phyloP scores from a whole-genome alignment of 2,113 vertebrate genomes.

The Canis aureus region DNA sequence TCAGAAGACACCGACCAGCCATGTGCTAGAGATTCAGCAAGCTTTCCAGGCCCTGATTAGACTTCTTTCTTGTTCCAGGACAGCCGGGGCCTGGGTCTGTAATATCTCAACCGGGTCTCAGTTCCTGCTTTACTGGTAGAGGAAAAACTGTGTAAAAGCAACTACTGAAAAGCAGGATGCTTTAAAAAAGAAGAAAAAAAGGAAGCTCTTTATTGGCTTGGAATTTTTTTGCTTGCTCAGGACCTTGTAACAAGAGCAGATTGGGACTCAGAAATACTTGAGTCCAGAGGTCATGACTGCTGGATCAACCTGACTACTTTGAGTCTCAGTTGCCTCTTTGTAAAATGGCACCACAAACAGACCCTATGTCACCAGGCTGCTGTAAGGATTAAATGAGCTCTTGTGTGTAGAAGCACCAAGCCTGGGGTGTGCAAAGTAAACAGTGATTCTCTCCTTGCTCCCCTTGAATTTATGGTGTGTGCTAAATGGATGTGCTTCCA shows the following conservation, averaged over 20 bases:
- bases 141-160: background rate
- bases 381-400: background rate
- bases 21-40: background rate
- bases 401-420: background rate
- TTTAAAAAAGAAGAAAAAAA: background rate
- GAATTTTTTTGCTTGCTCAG: background rate
- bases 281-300: background rate
- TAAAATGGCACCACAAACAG: background rate
- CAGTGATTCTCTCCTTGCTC: background rate
- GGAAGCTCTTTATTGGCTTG: background rate
- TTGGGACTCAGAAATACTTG: background rate
- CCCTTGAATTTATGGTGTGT: background rate
- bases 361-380: fast-evolving
- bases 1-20: background rate
- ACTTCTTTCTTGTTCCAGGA: background rate
- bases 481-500: background rate
- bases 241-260: background rate
- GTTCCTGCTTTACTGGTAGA: background rate
- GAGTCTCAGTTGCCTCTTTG: background rate
- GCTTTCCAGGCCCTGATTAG: background rate
- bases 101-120: background rate
- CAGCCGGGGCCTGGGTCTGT: background rate
- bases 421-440: background rate
- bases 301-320: background rate
- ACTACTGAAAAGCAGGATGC: background rate